Base-by-base conservation (phyloP, 2,797 vertebrate genomes). In the Gymnoscopelus microlampas region DNA sequence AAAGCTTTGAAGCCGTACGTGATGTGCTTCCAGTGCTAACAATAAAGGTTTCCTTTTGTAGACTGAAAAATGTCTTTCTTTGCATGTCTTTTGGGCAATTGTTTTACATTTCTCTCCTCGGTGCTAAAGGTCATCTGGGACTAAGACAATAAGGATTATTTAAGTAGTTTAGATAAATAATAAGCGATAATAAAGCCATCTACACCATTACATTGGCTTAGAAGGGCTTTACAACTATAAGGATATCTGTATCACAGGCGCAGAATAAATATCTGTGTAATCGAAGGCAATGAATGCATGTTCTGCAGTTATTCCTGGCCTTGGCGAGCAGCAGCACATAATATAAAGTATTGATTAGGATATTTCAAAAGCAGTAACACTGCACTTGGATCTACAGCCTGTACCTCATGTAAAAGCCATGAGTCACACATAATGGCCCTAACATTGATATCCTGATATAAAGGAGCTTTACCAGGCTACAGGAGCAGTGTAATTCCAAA, bases 31-130 rank as follows among this genome's bases (percentile, higher is more conserved):
- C 39, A 14, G 61, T 70, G 68, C 72, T 69, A 76, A 76, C 82
- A 82, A 66, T 84, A 85, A 76, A 66, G 76, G 66, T 70, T 81
- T 85, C 66, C 64, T 76, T 85, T 85, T 74, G 64, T 76, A 39
- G 69, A 80, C 70, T 64, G 13, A 53, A 78, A 80, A 78, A 69
- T 64, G 73, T 53, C 68, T 63, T 66, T 81, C 65, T 24, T 5
- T 3, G 48, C 48, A 58, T 29, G 14, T 68, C 51, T 62, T 62
- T 24, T 35, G 24, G 1, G 65, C 60, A 24, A 66, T 66, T 60
- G 58, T 78, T 79, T 70, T 66, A 44, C 60, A 44, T 29, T 48
- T 68, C 55, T 58, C 10, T 75, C 51, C 44, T 57, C 6, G 5
- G 61, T 77, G 51, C 73, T n/a, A n/a, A 77, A 73, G 74, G 73